Evolutionary conservation across 2,113 vertebrate genomes (phyloP).

Genomic region (Sebastes fasciatus): DNA sequence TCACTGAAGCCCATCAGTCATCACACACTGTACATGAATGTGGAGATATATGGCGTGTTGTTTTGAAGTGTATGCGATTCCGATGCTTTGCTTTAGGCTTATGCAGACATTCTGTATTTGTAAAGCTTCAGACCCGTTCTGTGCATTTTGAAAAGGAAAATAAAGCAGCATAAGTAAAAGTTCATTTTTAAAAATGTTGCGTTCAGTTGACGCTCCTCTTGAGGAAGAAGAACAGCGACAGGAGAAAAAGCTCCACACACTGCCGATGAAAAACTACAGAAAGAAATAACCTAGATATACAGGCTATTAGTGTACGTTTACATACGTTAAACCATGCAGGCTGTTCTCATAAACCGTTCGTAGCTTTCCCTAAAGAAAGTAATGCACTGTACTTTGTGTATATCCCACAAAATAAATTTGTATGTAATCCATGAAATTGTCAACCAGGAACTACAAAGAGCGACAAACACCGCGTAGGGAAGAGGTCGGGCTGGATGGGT

Average conservation of each 20-base stretch:
- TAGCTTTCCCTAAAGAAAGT: too few relatives aligned
- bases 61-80: constrained; percentile 49
- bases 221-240: background rate
- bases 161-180: background rate
- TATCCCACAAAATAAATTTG: too few relatives aligned
- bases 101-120: constrained; percentile 13
- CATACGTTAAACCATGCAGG: background rate
- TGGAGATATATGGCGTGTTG: constrained; percentile 59
- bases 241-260: background rate
- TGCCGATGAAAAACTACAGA: background rate
- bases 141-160: constrained; percentile 5
- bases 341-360: too few relatives aligned
- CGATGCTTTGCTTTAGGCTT: constrained; percentile 40
- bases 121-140: constrained; percentile 1
- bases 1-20: constrained; percentile 75
- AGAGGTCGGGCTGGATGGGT: too few relatives aligned
- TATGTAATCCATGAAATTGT: too few relatives aligned
- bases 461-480: too few relatives aligned
- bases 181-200: background rate
- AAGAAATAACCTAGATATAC: background rate
- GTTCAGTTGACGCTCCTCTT: background rate
- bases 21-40: constrained; percentile 60
- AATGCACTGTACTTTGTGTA: too few relatives aligned
- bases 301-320: background rate
- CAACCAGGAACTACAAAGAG: too few relatives aligned